These are phyloP conservation scores for Cataglyphis livida DNA, from an alignment of 2,888 invertebrate genomes.

Conservation along the genomic window DNA sequence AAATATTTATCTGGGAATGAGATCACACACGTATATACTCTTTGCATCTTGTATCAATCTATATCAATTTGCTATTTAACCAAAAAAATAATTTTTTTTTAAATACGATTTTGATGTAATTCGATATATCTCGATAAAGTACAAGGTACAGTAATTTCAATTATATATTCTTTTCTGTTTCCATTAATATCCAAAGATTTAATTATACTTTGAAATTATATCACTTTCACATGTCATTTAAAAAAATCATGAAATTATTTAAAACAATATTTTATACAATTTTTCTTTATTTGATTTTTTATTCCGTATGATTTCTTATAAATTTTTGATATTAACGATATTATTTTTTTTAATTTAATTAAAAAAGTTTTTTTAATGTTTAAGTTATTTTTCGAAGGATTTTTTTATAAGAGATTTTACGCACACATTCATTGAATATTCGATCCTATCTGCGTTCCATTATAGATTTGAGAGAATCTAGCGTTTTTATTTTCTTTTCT, in stretches of 20 bases:
- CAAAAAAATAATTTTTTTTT: not conserved
- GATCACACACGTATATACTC: too few relatives aligned
- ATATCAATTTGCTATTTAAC: not conserved
- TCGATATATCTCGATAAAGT: not conserved
- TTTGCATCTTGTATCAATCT: not conserved
- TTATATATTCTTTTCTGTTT: not conserved
- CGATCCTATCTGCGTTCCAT: too few relatives aligned
- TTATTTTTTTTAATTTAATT: not conserved
- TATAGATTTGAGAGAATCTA: not conserved
- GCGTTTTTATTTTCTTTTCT: conserved; percentile 15
- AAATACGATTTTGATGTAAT: not conserved
- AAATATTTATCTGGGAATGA: not conserved
- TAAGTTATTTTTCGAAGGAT: not conserved
- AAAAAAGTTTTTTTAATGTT: not conserved
- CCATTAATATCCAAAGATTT: not conserved
- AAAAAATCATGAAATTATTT: not conserved
- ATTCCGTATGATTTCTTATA: not conserved
- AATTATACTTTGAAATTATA: not conserved
- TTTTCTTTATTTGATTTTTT: not conserved
- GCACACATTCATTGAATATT: not conserved
- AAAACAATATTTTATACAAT: not conserved
- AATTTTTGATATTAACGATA: not conserved
- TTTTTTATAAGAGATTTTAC: not conserved
- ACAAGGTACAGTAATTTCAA: not conserved
- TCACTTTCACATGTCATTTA: not conserved